A percentile compares a stretch with the other conserved stretches of the same genome.
These are phyloP conservation scores for Elmis aenea DNA, from an alignment of 2,888 invertebrate genomes.

Conservation along the genomic window DNA sequence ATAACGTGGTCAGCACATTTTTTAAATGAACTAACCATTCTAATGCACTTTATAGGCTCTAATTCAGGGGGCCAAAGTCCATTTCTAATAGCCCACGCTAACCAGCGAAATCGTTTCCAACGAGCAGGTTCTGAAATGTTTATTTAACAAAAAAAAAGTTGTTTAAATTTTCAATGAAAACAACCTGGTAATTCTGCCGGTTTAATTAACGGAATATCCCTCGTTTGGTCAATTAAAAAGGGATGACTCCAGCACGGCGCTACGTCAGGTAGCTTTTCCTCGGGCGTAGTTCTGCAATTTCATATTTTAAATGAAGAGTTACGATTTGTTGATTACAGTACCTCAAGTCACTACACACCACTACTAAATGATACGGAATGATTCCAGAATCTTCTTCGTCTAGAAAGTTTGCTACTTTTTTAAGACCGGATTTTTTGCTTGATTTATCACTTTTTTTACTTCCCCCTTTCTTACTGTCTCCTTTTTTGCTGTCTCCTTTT, in stretches of 20 bases:
- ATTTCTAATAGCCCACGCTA: slow-evolving; percentile 45
- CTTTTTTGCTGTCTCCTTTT: slow-evolving; percentile 3
- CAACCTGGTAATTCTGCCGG: slow-evolving; percentile 35
- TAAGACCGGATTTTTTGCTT: slow-evolving; percentile 3
- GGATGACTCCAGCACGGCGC: slow-evolving; percentile 40
- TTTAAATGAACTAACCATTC: slow-evolving; percentile 33
- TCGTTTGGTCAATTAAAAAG: slow-evolving; percentile 40
- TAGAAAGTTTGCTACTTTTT: slow-evolving; percentile 8
- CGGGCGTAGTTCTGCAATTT: slow-evolving; percentile 15
- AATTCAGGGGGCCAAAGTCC: slow-evolving; percentile 34
- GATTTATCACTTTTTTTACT: slow-evolving; percentile 9
- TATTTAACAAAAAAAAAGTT: neutral
- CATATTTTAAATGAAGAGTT: slow-evolving; percentile 6
- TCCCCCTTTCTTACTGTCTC: slow-evolving; percentile 5
- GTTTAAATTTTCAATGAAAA: slow-evolving; percentile 3
- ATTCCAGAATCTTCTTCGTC: slow-evolving; percentile 11
- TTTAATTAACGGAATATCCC: slow-evolving; percentile 41
- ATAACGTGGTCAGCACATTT: slow-evolving; percentile 18
- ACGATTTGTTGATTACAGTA: slow-evolving; percentile 8
- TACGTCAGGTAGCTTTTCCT: slow-evolving; percentile 33
- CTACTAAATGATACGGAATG: slow-evolving; percentile 24
- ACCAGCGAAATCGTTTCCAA: slow-evolving; percentile 49
- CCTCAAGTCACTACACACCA: slow-evolving; percentile 26
- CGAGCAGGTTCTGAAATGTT: slow-evolving; percentile 32
- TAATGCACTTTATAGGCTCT: slow-evolving; percentile 33